Base-by-base conservation (phyloP, 1,140 invertebrate species). In the Gryon sp. region DNA sequence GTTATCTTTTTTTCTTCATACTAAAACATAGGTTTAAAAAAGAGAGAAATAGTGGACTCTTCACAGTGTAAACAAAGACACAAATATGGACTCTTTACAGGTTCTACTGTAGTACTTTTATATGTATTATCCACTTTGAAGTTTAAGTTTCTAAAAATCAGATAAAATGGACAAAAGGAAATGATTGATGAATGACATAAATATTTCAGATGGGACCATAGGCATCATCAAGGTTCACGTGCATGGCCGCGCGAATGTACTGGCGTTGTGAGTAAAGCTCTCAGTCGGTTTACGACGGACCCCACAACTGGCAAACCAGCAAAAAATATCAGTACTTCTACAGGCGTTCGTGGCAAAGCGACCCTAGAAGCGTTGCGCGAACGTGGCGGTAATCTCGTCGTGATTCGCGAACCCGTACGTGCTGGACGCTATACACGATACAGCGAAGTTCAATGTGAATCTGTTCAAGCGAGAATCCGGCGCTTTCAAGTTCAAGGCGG, bases 361-460 rank as follows among this genome's bases (percentile, higher is more conserved):
- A 80, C 83, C 8, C 81, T 88, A 2, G 87, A 87, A 41, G 85
- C 84, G 1, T 74, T 86, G 0, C 81, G 86, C 24, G 83, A 87
- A 53, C 79, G 84, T 3, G 85, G 86, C 4, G 89, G 90, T 0
- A 90, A 90, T 40, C 52, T 90, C 11, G 90, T 90, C 4, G 88
- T 90, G 4, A 90, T 90, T n/a, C 81, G 90, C n/a, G 90, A 91
- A 63, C 88, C 89, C 0, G 86, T 89, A 0, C 82, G 86, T 6
- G 87, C 90, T 1, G 90, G 90, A 4, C 86, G 85, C 9, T 90
- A 89, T 70, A 87, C 88, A 5, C 84, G 88, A 24, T 90, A 90
- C 74, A 90, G 89, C 79, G 90, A 91, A 53, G 88, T 91, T 9
- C 90, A 90, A 38, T 90, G 90, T 76, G 90, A 90, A 43, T 90